These are phyloP conservation scores for Herminia tarsipennalis DNA, from an alignment of 2,888 invertebrate species.

Conservation along the genomic window DNA sequence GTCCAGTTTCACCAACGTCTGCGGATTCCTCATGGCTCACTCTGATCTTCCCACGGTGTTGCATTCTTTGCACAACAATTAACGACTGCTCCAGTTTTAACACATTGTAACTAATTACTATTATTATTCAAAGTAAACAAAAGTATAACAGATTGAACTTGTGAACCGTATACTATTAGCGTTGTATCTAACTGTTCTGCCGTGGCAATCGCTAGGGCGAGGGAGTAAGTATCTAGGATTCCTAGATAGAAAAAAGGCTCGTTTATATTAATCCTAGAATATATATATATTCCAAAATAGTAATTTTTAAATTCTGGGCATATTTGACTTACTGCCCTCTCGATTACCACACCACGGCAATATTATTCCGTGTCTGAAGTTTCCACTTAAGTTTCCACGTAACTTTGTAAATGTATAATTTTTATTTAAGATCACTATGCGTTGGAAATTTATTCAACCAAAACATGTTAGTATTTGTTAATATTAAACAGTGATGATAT, in stretches of 20 bases:
- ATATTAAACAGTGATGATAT: slow-evolving; percentile 52
- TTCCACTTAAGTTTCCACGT: no score
- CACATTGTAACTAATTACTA: slow-evolving; percentile 17
- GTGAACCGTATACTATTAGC: neutral
- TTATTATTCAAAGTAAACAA: slow-evolving; percentile 7
- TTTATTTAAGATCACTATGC: no score
- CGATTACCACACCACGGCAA: no score
- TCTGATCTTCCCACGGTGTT: slow-evolving; percentile 54
- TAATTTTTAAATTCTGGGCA: no score
- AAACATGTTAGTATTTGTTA: no score
- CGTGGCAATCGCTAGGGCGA: no score
- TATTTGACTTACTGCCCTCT: no score
- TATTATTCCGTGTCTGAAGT: neutral
- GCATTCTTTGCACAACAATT: slow-evolving; percentile 47
- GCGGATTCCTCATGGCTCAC: slow-evolving; percentile 47
- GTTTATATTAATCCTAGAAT: no score
- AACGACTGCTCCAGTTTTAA: slow-evolving; percentile 30
- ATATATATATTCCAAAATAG: no score
- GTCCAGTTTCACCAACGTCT: slow-evolving; percentile 49
- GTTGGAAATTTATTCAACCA: neutral
- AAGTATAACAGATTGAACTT: slow-evolving; percentile 10
- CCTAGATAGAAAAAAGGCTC: no score
- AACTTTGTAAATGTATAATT: no score
- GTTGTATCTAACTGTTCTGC: neutral
- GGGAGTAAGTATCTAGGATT: no score